Evolutionary conservation across 2,113 vertebrate genomes (phyloP).

Genomic region (Misgurnus anguillicaudatus): DNA sequence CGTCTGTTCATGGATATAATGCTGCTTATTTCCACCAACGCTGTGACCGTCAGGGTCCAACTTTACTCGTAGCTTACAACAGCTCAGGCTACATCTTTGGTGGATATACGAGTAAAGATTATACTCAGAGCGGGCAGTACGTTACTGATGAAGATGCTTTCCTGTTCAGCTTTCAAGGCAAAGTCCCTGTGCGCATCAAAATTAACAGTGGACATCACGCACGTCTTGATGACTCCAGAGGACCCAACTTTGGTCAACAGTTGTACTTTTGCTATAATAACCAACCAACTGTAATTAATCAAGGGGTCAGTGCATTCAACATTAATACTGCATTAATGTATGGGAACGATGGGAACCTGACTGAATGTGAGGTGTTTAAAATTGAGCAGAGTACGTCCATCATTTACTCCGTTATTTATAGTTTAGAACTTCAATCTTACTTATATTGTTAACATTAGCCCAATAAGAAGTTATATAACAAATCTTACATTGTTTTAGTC

Average conservation of each 20-base stretch:
- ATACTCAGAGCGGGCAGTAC: slow-evolving; percentile 45
- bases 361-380: slow-evolving; percentile 65
- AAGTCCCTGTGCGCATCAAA: slow-evolving; percentile 19
- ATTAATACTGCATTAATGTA: slow-evolving; percentile 53
- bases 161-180: slow-evolving; percentile 60
- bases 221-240: background rate
- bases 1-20: slow-evolving; percentile 61
- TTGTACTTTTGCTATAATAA: slow-evolving; percentile 45
- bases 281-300: background rate
- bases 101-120: slow-evolving; percentile 60
- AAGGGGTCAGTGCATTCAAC: slow-evolving; percentile 26
- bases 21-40: slow-evolving; percentile 55
- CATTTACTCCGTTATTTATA: background rate
- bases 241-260: slow-evolving; percentile 59
- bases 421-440: no score
- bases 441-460: no score
- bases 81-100: slow-evolving; percentile 65
- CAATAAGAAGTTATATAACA: slow-evolving; percentile 38
- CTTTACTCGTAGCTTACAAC: slow-evolving; percentile 69
- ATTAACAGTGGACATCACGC: slow-evolving; percentile 11
- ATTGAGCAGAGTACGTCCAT: slow-evolving; percentile 40
- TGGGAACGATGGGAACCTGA: slow-evolving; percentile 51
- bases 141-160: slow-evolving; percentile 61
- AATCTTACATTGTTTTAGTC: slow-evolving; percentile 49
- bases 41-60: slow-evolving; percentile 62